Base-by-base conservation (phyloP, 2,113 vertebrate genomes). In the Sebastes schlegelii region DNA sequence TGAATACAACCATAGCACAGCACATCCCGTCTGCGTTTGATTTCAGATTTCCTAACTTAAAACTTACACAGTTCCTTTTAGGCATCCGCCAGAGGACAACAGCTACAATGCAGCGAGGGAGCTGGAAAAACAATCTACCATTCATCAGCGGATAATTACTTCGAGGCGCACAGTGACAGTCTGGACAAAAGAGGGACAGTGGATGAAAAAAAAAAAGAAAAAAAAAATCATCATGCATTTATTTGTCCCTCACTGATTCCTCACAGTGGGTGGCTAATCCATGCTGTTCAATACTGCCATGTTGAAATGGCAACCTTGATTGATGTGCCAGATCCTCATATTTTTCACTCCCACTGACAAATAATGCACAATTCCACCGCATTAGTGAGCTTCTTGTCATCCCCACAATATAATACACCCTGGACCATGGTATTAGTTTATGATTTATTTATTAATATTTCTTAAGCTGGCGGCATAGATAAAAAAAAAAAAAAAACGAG, bases 201-300 rank as follows among this genome's bases (percentile, higher is more conserved):
- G 66, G 51, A 68, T 45, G 40, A 16, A 57, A 46, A 72, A 64
- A 23, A 63, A 45, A 57, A 46, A 72, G 57, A 23, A 64, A 45
- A 60, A 78, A 70, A 58, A 79, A 66, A 55, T 61, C 77, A 65
- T 80, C 74, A 66, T 70, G 80, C 79, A 65, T 80, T 78, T 79
- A 82, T 90, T 83, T 66, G 90, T 89, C 83, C 83, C 89, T 88
- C 45, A 54, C 82, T 82, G 74, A 88, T 85, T 90, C 88, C 86
- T 86, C 91, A 49, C 92, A 92, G 92, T 89, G 91, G 93, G 94
- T 84, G 91, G 91, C 82, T 94, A 94, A 95, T 92, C 89, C 91
- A 62, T 78, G 43, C 73, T 55, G 75, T 86, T 84, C 84, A 91
- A 88, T 84, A 77, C 52, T 40, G 82, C 80, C 83, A 84, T 85